A percentile compares a stretch with the other conserved stretches of the same genome.
Conservation (phyloP, 2,797 vertebrate genomes). For the Darevskia nairensis region DNA sequence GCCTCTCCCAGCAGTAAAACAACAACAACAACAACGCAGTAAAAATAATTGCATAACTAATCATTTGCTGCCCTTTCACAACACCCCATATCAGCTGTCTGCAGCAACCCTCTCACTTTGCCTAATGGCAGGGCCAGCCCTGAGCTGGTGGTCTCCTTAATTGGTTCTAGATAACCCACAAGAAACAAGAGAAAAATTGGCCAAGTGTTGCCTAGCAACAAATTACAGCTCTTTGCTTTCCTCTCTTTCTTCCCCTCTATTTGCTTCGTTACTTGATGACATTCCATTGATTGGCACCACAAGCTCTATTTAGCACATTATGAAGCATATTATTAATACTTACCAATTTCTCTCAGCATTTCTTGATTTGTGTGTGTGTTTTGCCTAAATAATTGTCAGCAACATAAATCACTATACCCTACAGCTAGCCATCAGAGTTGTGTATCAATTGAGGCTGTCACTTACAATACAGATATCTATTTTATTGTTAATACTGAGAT, state of each 20-base stretch:
- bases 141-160: background rate
- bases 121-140: background rate
- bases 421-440: background rate
- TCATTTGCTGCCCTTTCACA: background rate
- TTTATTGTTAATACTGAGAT: background rate
- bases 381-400: background rate
- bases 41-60: background rate
- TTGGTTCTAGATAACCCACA: background rate
- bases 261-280: background rate
- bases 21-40: too few species aligned
- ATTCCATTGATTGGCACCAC: background rate
- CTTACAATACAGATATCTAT: background rate
- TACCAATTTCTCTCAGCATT: background rate
- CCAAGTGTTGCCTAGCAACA: conserved; percentile 18
- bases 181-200: background rate
- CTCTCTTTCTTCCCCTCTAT: background rate
- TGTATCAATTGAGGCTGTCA: background rate
- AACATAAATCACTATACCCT: background rate
- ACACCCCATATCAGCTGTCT: background rate
- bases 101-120: background rate
- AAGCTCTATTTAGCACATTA: background rate
- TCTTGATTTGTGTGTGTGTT: background rate
- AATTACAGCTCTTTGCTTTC: background rate
- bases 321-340: background rate
- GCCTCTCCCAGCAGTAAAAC: too few species aligned